Percentiles rank a stretch among this genome's conserved stretches.
These are phyloP conservation scores for Caprella mutica DNA, from an alignment of 2,888 invertebrate genomes.

Conservation along the genomic window DNA sequence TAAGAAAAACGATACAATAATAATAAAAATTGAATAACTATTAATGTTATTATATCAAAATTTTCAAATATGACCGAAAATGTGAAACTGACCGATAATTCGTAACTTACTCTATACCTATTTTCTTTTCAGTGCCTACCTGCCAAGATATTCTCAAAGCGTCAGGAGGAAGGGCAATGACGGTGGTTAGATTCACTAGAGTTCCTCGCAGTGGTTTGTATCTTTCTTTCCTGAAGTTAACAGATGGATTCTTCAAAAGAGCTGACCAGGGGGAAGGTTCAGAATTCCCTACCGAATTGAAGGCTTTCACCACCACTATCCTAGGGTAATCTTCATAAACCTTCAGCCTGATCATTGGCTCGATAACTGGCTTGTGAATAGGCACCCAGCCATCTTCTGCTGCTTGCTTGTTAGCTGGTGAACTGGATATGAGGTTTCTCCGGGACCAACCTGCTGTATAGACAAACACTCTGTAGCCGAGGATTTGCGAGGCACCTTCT, in stretches of 20 bases:
- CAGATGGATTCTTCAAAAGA: conserved; percentile 15
- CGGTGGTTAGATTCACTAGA: conserved; percentile 22
- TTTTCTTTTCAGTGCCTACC: no score
- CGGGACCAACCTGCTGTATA: conserved; percentile 40
- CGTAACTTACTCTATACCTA: no score
- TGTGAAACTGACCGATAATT: no score
- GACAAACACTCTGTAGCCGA: conserved; percentile 65
- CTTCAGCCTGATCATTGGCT: conserved; percentile 8
- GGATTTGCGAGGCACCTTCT: conserved; percentile 68
- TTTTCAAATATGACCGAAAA: no score
- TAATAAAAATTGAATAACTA: no score
- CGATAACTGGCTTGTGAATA: conserved; percentile 14
- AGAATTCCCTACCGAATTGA: conserved; percentile 22
- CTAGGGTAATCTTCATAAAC: conserved; percentile 18
- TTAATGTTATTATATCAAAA: no score
- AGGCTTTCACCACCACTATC: conserved; percentile 23
- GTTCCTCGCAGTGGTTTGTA: conserved; percentile 4
- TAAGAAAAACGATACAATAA: not conserved
- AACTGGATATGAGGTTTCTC: not conserved
- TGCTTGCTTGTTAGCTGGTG: conserved; percentile 5
- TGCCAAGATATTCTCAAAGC: conserved; percentile 29
- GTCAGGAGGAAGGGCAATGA: conserved; percentile 19
- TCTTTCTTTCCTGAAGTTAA: not conserved
- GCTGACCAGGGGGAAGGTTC: conserved; percentile 29
- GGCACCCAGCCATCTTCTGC: conserved; percentile 15